Evolutionary conservation across 2,888 invertebrate species (phyloP).

Genomic region (Ischnura elegans): DNA sequence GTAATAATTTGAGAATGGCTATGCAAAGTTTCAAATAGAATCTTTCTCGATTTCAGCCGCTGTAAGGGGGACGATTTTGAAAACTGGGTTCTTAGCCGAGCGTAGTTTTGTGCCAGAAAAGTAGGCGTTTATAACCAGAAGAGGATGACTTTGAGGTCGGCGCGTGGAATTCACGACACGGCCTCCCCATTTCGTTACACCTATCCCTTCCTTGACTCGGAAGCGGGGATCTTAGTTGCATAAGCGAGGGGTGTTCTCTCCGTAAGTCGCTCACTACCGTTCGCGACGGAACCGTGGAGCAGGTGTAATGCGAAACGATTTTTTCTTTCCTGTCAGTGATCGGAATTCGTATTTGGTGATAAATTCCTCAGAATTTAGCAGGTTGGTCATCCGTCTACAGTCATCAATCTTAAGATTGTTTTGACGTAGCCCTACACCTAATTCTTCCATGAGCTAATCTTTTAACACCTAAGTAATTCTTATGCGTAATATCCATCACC

Average conservation of each 20-base stretch:
- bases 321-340: not conserved
- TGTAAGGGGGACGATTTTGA: not conserved
- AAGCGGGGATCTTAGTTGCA: not conserved
- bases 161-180: not conserved
- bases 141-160: not conserved
- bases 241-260: not conserved
- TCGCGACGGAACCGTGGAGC: not conserved
- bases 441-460: too few relatives aligned
- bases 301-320: not conserved
- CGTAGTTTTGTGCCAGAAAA: not conserved
- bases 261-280: not conserved
- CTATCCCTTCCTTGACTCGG: not conserved
- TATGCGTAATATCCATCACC: too few relatives aligned
- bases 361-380: not conserved
- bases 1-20: too few relatives aligned
- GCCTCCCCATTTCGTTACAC: not conserved
- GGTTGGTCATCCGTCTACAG: not conserved
- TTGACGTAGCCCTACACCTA: too few relatives aligned
- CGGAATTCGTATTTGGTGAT: not conserved
- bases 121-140: not conserved
- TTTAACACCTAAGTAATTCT: too few relatives aligned
- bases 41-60: too few relatives aligned
- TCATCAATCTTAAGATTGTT: not conserved
- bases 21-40: too few relatives aligned
- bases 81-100: not conserved